Evolutionary conservation across 2,797 vertebrate species (phyloP).

Genomic region (Gastrophryne carolinensis): DNA sequence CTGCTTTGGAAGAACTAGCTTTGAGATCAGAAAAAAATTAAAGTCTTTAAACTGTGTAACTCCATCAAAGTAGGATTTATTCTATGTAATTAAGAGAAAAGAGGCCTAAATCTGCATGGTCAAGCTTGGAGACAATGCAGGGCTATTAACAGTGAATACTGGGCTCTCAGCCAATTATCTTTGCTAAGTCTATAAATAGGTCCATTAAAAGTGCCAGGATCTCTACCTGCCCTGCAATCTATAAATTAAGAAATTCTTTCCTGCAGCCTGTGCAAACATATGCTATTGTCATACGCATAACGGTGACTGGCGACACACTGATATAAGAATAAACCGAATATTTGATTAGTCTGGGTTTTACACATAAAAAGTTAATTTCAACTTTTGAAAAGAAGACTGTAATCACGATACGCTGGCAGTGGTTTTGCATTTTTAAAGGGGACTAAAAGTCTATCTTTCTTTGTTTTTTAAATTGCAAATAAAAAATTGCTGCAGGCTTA

Average conservation of each 20-base stretch:
- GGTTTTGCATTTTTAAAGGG: background rate
- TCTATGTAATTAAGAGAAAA: constrained; percentile 53
- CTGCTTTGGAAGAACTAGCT: background rate
- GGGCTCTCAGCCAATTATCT: constrained; percentile 58
- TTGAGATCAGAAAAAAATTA: constrained; percentile 1
- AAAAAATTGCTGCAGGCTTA: too few species aligned
- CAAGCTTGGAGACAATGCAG: constrained; percentile 48
- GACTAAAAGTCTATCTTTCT: too few species aligned
- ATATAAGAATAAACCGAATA: constrained; percentile 31
- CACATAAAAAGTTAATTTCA: constrained; percentile 17
- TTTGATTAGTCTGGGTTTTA: background rate
- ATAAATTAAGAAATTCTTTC: constrained; percentile 13
- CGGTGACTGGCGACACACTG: background rate
- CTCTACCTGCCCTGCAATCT: constrained; percentile 18
- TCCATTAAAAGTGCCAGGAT: constrained; percentile 54
- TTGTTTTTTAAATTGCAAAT: too few species aligned
- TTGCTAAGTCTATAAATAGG: constrained; percentile 55
- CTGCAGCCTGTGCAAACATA: constrained; percentile 35
- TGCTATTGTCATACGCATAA: background rate
- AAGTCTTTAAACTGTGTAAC: constrained; percentile 53
- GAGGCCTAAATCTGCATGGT: constrained; percentile 47
- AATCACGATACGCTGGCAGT: background rate
- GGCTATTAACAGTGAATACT: constrained; percentile 56
- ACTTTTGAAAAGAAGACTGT: background rate
- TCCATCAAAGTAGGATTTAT: constrained; percentile 59